Conservation (phyloP, 2,888 invertebrate genomes). For the Mythimna albipuncta region DNA sequence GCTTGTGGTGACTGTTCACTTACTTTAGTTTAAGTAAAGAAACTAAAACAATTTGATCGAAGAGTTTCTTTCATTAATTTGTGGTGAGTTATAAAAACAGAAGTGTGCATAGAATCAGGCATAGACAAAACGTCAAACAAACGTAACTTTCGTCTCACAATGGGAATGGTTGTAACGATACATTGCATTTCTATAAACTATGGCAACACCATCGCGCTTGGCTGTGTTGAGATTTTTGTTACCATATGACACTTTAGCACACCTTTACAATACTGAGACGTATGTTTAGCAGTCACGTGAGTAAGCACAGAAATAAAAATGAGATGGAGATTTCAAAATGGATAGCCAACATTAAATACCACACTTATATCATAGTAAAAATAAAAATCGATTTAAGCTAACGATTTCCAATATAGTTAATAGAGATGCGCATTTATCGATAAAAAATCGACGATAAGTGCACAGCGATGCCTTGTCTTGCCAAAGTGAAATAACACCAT, state of each 20-base stretch:
- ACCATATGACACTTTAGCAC: constrained; percentile 11
- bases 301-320: background rate
- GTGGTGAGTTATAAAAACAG: background rate
- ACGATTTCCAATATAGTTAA: too few relatives aligned
- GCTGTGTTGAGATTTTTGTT: constrained; percentile 65
- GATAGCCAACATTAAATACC: background rate
- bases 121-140: constrained; percentile 32
- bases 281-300: background rate
- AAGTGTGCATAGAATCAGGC: constrained; percentile 71
- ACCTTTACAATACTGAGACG: background rate
- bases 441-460: background rate
- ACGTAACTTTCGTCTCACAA: constrained; percentile 77
- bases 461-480: too few relatives aligned
- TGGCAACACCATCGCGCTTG: constrained; percentile 33
- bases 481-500: too few relatives aligned
- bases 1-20: too few relatives aligned
- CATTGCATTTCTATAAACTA: constrained; percentile 40
- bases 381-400: too few relatives aligned
- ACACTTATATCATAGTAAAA: background rate
- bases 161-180: constrained; percentile 63
- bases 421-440: background rate
- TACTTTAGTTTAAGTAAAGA: too few relatives aligned
- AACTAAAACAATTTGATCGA: background rate
- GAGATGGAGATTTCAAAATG: background rate
- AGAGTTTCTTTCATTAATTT: too few relatives aligned